Base-by-base conservation (phyloP, 2,113 vertebrate species). In the Daboia siamensis region DNA sequence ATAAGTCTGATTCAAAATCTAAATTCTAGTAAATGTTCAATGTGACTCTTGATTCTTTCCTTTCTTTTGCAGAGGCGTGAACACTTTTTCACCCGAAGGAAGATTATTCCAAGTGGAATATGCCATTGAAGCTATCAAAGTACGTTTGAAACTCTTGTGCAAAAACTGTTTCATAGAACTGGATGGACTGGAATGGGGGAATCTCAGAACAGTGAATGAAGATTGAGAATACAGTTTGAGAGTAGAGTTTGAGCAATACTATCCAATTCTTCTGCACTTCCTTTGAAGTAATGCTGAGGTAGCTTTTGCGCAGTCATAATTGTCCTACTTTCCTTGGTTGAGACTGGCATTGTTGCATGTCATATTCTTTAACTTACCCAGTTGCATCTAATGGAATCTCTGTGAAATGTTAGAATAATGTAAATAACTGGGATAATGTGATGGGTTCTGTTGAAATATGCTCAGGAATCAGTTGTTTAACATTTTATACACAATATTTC, bases 91-190 rank as follows among this genome's bases (percentile, higher is more conserved):
- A 95, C 99, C 99, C 1, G 99, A 99, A 94, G 99, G 99, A 96
- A 97, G 99, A 96, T 98, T 99, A 94, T 99, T 99, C 96, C 99
- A 99, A 97, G 99, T 99, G 96, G 99, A 99, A 96, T 99, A 99
- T 98, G 99, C 99, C 94, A 99, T 99, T 54, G 99, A 99, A 96
- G 99, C 99, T 52, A 99, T 99, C 26, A 99, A 99, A 97, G 99
- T 99, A 97, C 15, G 91, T 26, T 87, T 86, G 44, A 46, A 24
- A 55, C 3, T 23, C 24, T 89, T 87, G 6, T 46, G 0, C 20
- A 84, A 48, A 90, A 8, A 87, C 46, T 39, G 2, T n/a, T 54
- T 21, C 2, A 4, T 7, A 44, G 20, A 33, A 1, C 1, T 64
- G 8, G 5, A 39, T 51, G 44, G 5, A 2, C 56, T 90, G n/a